These are phyloP conservation scores for Spodoptera exigua DNA, from an alignment of 2,888 invertebrate genomes.

Conservation along the genomic window DNA sequence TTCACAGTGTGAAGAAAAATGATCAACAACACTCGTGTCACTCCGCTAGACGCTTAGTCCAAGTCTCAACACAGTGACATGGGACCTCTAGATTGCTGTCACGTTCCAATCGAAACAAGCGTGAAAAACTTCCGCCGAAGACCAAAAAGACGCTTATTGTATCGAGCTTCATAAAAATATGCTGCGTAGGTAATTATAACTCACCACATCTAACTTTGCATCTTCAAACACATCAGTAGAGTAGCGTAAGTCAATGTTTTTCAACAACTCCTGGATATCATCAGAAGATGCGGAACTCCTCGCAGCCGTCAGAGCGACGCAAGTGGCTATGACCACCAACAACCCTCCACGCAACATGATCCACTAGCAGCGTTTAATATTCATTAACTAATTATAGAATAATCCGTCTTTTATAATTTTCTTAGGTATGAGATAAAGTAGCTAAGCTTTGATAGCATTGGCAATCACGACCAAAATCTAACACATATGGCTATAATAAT, in stretches of 20 bases:
- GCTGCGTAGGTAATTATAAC: conserved; percentile 43
- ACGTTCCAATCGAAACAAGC: too few relatives aligned
- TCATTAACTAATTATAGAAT: neutral
- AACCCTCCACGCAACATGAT: conserved; percentile 54
- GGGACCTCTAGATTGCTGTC: too few relatives aligned
- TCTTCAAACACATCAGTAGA: conserved; percentile 78
- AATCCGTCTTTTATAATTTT: conserved; percentile 59
- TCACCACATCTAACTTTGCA: conserved; percentile 77
- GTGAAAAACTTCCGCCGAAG: too few relatives aligned
- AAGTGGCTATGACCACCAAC: conserved; percentile 42
- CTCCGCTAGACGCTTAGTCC: too few relatives aligned
- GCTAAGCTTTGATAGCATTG: conserved; percentile 40
- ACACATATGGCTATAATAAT: neutral
- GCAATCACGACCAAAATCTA: conserved; percentile 28
- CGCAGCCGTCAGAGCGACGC: conserved; percentile 54
- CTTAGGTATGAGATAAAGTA: conserved; percentile 31
- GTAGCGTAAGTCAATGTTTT: conserved; percentile 55
- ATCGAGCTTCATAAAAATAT: too few relatives aligned
- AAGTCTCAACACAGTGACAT: too few relatives aligned
- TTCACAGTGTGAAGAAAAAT: too few relatives aligned
- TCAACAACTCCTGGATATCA: conserved; percentile 63
- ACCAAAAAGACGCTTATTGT: too few relatives aligned
- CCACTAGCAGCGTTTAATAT: conserved; percentile 8
- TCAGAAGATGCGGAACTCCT: conserved; percentile 69
- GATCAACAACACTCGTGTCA: too few relatives aligned